Evolutionary conservation across 2,888 invertebrate genomes (phyloP).

Genomic region (Syrista parreyssii): DNA sequence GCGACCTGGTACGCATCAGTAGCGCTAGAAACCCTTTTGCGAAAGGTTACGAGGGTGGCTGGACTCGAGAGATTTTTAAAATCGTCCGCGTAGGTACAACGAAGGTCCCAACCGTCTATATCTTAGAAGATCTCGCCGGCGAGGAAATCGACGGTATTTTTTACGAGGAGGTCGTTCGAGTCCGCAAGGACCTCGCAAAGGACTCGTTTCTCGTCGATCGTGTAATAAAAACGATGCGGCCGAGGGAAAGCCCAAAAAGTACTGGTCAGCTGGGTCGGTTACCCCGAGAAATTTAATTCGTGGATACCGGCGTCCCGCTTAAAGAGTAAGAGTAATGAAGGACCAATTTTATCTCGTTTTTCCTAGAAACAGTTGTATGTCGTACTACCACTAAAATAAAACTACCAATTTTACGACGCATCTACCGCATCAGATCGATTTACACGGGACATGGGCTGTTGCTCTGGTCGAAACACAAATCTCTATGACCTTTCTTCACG

Average conservation of each 20-base stretch:
- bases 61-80: neutral
- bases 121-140: conserved; percentile 31
- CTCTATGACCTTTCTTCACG: neutral
- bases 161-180: conserved; percentile 35
- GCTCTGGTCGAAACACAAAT: conserved; percentile 14
- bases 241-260: neutral
- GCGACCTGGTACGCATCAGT: conserved; percentile 18
- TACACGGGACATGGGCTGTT: conserved; percentile 39
- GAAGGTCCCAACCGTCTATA: conserved; percentile 34
- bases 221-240: conserved; percentile 19
- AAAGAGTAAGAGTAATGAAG: neutral
- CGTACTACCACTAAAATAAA: conserved; percentile 40
- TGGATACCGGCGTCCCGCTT: conserved; percentile 2
- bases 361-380: conserved; percentile 37
- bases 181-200: conserved; percentile 7
- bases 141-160: conserved; percentile 38
- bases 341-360: conserved; percentile 39
- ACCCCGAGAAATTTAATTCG: conserved; percentile 43
- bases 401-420: conserved; percentile 39
- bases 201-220: neutral
- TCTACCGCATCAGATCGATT: conserved; percentile 28
- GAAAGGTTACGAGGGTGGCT: neutral
- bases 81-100: neutral
- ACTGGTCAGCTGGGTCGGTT: conserved; percentile 34
- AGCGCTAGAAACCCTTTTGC: conserved; percentile 24